Conservation (phyloP, 2,113 vertebrate species). For the Nanger granti region DNA sequence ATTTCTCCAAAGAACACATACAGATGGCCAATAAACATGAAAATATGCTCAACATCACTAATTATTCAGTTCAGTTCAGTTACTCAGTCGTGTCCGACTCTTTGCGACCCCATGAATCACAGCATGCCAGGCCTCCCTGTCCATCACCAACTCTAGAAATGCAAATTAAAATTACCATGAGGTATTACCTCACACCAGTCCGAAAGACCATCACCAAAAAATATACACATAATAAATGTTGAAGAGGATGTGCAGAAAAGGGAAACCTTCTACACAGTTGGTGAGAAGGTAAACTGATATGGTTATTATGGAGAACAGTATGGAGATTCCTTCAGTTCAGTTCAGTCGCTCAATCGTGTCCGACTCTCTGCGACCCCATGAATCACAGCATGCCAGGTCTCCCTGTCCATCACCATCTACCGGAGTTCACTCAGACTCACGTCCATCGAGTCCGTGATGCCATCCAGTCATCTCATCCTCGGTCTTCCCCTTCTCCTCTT, state of each 20-base stretch:
- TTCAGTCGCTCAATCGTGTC: no score
- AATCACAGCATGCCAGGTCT: no score
- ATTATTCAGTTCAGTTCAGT: neutral
- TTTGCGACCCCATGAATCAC: no score
- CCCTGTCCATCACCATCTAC: no score
- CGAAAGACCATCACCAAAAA: neutral
- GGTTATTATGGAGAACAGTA: neutral
- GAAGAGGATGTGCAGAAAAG: neutral
- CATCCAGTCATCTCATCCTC: no score
- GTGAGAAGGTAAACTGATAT: neutral
- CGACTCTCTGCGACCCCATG: no score
- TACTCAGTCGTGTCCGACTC: no score
- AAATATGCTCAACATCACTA: neutral
- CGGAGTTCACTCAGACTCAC: no score
- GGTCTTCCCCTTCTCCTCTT: no score
- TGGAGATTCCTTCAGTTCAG: neutral
- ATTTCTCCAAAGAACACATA: neutral
- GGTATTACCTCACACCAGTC: neutral
- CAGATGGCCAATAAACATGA: neutral
- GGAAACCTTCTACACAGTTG: neutral
- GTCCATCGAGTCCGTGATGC: no score
- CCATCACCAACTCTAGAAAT: neutral
- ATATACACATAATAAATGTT: neutral
- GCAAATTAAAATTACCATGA: neutral
- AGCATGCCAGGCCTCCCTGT: no score